phyloP scores from a whole-genome alignment of 2,888 invertebrate genomes.

The Clanis bilineata region DNA sequence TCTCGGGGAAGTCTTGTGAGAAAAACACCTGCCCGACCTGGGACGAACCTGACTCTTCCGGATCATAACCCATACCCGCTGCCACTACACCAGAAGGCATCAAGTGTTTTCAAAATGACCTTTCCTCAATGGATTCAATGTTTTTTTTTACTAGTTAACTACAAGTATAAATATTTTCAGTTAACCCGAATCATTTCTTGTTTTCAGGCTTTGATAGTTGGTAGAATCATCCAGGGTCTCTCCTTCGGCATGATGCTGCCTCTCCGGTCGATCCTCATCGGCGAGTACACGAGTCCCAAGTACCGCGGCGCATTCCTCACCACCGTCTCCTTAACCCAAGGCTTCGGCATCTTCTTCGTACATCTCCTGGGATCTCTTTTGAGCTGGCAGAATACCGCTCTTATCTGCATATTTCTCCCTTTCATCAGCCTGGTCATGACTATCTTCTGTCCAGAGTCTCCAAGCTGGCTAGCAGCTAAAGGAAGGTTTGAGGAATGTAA shows the following conservation, averaged over 20 bases:
- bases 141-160: too few species aligned
- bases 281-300: constrained; percentile 79
- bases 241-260: constrained; percentile 73
- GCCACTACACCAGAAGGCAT: too few species aligned
- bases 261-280: constrained; percentile 71
- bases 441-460: constrained; percentile 81
- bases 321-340: constrained; percentile 78
- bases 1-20: too few species aligned
- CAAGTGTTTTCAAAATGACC: neutral
- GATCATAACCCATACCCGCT: too few species aligned
- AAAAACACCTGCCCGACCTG: too few species aligned
- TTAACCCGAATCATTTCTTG: neutral
- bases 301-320: constrained; percentile 83
- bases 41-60: too few species aligned
- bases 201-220: constrained; percentile 32
- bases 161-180: neutral
- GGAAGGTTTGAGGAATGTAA: constrained; percentile 77
- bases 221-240: constrained; percentile 54
- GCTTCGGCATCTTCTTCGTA: constrained; percentile 80
- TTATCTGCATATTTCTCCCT: constrained; percentile 67
- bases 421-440: constrained; percentile 64
- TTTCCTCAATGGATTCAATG: too few species aligned
- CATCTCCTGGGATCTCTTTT: constrained; percentile 83
- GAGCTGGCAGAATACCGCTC: constrained; percentile 78
- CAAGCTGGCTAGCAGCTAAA: constrained; percentile 83